Evolutionary conservation across 2,113 vertebrate species (phyloP), one percentile per base, ranked within the genome.

Genomic region (Leptobrachium leishanense): DNA sequence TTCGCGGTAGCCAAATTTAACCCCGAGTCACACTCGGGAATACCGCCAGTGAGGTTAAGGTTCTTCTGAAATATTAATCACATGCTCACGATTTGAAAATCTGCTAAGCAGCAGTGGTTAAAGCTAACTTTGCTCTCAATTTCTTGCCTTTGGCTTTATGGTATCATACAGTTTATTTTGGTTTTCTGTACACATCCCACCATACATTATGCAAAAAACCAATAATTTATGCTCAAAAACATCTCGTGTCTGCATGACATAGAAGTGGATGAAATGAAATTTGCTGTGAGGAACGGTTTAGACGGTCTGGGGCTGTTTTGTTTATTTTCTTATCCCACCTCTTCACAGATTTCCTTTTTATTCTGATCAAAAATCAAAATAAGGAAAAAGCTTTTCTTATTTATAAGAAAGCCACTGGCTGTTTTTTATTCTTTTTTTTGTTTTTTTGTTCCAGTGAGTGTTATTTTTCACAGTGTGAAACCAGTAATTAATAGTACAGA

Each of bases 361-460:
- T 77, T 53, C 41, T 79, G 68, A 73, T 73, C 43, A 39, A 39
- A n/a, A 41, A 59, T 5, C 4, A 50, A 50, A 50, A 8, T 5
- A 75, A 54, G 43, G 12, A 63, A 59, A 74, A 43, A 70, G 43
- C 70, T 13, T 50, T 67, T 75, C 70, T 71, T 81, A 66, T 81
- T 67, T 46, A 43, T 79, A 64, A 77, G 74, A 50, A 79, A 67
- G 44, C 77, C 70, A 63, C 68, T 62, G 77, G 77, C 46, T 79
- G 63, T 79, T 79, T 79, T 72, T 31, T 46, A 67, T 50, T 8
- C 46, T 50, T 50, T 50, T 50, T 50, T 5, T 50, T 50, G 46
- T 50, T 5, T 50, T 50, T 4, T 50, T 5, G 46, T 69, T 39
- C 43, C 64, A 59, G 31, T 67, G 77, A 79, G 67, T 79, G 77